phyloP scores from a whole-genome alignment of 2,888 invertebrate genomes.

The Campaea margaritaria region DNA sequence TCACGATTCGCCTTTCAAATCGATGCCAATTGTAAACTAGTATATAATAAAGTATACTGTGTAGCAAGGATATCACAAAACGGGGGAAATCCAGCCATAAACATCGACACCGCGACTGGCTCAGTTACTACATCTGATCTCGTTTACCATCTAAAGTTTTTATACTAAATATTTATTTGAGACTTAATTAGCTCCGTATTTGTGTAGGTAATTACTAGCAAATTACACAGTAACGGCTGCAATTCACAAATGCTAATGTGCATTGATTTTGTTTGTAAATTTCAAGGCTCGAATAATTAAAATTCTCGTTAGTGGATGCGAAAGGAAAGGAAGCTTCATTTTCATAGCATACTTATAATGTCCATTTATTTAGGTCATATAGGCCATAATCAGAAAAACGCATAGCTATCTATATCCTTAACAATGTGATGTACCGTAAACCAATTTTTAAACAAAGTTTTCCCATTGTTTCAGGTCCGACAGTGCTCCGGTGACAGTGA shows the following conservation, averaged over 20 bases:
- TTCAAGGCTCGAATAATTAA: neutral
- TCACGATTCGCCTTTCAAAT: conserved; percentile 82
- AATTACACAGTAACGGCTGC: neutral
- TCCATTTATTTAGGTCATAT: no score
- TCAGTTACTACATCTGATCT: conserved; percentile 44
- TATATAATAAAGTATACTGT: no score
- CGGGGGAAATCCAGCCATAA: conserved; percentile 77
- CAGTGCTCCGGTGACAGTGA: conserved; percentile 54
- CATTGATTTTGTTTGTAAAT: neutral
- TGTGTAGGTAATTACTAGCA: neutral
- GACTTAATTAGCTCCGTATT: conserved; percentile 3
- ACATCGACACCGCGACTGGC: conserved; percentile 52
- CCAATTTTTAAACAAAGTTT: conserved; percentile 3
- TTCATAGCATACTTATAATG: no score
- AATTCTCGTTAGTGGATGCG: no score
- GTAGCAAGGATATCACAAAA: conserved; percentile 79
- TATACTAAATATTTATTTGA: conserved; percentile 1
- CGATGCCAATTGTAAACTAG: conserved; percentile 74
- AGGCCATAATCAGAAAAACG: no score
- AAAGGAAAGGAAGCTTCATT: no score
- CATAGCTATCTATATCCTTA: neutral
- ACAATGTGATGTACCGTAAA: neutral
- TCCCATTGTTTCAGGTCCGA: conserved; percentile 69
- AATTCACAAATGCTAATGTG: conserved; percentile 5
- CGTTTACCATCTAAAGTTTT: conserved; percentile 3